These are phyloP conservation scores for Drosophila austrosaltans DNA, from an alignment of 2,888 invertebrate species.

Conservation along the genomic window DNA sequence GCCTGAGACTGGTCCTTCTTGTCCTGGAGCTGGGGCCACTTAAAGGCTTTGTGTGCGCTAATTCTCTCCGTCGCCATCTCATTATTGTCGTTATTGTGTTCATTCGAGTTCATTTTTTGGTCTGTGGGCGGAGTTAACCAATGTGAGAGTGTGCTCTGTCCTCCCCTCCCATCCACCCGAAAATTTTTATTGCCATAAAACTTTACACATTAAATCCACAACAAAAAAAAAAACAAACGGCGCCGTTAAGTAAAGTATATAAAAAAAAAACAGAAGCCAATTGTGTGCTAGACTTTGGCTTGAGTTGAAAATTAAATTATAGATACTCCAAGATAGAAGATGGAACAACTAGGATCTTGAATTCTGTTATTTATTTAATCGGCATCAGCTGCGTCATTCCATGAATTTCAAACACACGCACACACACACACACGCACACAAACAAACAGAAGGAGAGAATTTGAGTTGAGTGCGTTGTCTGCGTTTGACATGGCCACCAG, in stretches of 20 bases:
- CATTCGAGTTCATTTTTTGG: conserved; percentile 67
- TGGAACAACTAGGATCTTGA: conserved; percentile 16
- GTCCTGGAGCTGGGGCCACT: conserved; percentile 30
- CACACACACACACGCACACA: conserved; percentile 27
- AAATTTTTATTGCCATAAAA: conserved; percentile 47
- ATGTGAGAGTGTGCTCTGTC: conserved; percentile 35
- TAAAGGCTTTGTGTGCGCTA: conserved; percentile 56
- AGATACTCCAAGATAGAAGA: conserved; percentile 29
- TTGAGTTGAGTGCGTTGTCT: conserved; percentile 47
- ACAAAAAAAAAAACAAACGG: conserved; percentile 30
- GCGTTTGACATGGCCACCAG: conserved; percentile 23
- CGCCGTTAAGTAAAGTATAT: conserved; percentile 46
- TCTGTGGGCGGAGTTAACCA: conserved; percentile 50
- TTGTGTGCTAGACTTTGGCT: conserved; percentile 4
- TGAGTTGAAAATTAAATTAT: conserved; percentile 67
- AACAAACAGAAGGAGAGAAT: conserved; percentile 15
- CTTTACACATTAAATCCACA: conserved; percentile 66
- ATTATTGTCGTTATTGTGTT: conserved; percentile 70
- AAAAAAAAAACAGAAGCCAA: conserved; percentile 7
- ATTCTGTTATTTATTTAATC: conserved; percentile 72
- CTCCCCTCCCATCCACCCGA: conserved; percentile 15
- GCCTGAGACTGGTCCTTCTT: not conserved
- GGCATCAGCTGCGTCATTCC: conserved; percentile 54
- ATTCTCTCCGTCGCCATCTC: conserved; percentile 49
- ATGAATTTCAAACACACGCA: conserved; percentile 61